phyloP scores from a whole-genome alignment of 23 tunicate species.

The Pegea sp. region DNA sequence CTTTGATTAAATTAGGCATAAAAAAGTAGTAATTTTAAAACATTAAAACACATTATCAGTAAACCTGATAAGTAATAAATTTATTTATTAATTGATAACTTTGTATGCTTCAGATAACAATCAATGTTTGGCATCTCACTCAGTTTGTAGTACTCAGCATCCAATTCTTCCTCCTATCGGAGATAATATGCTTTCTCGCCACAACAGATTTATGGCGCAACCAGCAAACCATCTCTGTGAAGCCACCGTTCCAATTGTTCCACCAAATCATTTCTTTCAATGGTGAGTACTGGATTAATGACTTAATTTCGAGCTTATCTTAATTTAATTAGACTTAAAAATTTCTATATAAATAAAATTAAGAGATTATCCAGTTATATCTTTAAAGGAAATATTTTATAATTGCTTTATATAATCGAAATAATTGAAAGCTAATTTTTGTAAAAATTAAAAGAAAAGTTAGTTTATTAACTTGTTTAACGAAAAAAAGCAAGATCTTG shows the following conservation, averaged over 20 bases:
- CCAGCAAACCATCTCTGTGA: constrained; percentile 29
- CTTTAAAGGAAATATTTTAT: not conserved
- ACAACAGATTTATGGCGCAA: constrained; percentile 19
- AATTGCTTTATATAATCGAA: not conserved
- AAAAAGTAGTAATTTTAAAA: not conserved
- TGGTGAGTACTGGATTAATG: constrained; percentile 9
- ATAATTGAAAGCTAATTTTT: too few species aligned
- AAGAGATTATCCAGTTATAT: too few species aligned
- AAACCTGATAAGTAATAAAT: not conserved
- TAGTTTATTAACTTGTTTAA: too few species aligned
- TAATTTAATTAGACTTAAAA: too few species aligned
- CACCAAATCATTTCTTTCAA: constrained; percentile 55
- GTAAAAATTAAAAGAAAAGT: too few species aligned
- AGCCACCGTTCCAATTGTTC: constrained; percentile 26
- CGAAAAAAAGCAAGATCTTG: too few species aligned
- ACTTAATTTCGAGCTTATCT: not conserved
- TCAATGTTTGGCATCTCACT: constrained; percentile 17
- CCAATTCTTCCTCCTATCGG: constrained; percentile 43
- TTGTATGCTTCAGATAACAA: too few species aligned
- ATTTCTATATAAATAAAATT: too few species aligned
- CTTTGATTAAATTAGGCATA: not conserved
- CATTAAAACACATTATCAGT: not conserved
- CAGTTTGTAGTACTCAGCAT: constrained; percentile 29
- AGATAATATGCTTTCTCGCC: constrained; percentile 44
- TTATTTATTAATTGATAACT: not conserved